Base-by-base conservation (phyloP, 2,888 invertebrate species). In the Hypomecis atomaria region DNA sequence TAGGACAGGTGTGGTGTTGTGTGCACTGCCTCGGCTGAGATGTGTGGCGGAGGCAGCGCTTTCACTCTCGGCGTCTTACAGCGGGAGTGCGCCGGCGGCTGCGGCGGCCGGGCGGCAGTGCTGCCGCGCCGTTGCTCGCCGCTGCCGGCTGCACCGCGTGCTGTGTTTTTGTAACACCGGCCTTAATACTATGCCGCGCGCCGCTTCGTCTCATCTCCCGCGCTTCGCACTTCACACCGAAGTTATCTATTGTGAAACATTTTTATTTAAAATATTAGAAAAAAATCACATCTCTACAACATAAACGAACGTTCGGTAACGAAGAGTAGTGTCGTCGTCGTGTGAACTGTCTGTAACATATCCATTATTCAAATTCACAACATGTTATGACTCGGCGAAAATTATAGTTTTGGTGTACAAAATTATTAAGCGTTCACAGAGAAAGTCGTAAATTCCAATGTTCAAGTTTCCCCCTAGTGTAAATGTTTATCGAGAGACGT, bases 1-100 rank as follows among this genome's bases (percentile, higher is more conserved):
- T 78, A 76, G 81, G 78, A 79, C 86, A 87, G 88, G 89, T 87
- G 84, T 81, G 82, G 23, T 49, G 76, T 81, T 49, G 76, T 81
- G 77, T 76, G 77, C 78, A 81, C 76, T 71, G 71, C 66, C 64
- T 69, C 72, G 67, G 72, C 73, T 70, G 85, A 88, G 90, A 88
- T 86, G 84, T 77, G 79, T 79, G 78, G 78, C 78, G 82, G 81
- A 85, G 82, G 81, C 82, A 82, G 84, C 85, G 90, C 92, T 92
- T 92, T 92, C 92, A 92, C 92, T 92, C 83, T 91, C 89, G 82
- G 67, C 74, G 83, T 82, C 78, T 81, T 84, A 78, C 83, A 78
- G 62, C 57, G 66, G 78, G 76, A 74, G 66, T 70, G 79, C 65
- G 78, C 78, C 71, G 77, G 66, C 66, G 66, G 65, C 56, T 56